These are phyloP conservation scores for Galendromus occidentalis DNA, from an alignment of 1,140 invertebrate species.

Conservation along the genomic window DNA sequence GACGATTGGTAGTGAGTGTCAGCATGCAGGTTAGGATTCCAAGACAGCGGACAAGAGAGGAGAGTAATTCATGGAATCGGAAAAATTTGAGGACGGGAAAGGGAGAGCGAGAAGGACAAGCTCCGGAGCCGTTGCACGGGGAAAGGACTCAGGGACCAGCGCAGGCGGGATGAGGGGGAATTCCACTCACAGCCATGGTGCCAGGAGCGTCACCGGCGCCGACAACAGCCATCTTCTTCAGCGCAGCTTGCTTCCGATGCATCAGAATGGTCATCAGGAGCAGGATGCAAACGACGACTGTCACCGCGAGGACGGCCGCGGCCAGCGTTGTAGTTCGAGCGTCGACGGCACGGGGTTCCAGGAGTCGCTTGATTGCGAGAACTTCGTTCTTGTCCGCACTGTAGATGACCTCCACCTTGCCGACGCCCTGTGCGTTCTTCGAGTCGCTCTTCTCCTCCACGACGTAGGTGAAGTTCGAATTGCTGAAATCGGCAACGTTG, in stretches of 20 bases:
- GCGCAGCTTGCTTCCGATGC: background rate
- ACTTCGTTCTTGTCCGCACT: background rate
- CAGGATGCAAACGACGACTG: background rate
- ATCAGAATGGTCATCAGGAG: background rate
- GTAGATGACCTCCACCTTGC: background rate
- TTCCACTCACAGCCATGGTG: background rate
- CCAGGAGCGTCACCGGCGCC: background rate
- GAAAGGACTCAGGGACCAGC: no score
- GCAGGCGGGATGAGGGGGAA: no score
- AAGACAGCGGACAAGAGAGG: no score
- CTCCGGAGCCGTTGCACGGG: no score
- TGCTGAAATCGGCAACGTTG: background rate
- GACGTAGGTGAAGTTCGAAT: background rate
- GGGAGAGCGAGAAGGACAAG: no score
- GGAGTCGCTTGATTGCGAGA: constrained; percentile 1
- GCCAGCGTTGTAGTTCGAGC: background rate
- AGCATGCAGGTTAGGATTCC: no score
- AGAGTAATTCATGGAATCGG: no score
- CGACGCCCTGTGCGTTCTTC: background rate
- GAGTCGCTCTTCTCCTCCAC: background rate
- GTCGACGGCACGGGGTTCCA: constrained; percentile 1
- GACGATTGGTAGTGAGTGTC: no score
- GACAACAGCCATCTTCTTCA: background rate
- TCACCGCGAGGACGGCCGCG: background rate
- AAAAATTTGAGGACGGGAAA: no score